Percentiles rank a stretch among this genome's conserved stretches.
phyloP scores from a whole-genome alignment of 2,113 vertebrate species.

The rabbit (Oryctolagus cuniculus) region DNA sequence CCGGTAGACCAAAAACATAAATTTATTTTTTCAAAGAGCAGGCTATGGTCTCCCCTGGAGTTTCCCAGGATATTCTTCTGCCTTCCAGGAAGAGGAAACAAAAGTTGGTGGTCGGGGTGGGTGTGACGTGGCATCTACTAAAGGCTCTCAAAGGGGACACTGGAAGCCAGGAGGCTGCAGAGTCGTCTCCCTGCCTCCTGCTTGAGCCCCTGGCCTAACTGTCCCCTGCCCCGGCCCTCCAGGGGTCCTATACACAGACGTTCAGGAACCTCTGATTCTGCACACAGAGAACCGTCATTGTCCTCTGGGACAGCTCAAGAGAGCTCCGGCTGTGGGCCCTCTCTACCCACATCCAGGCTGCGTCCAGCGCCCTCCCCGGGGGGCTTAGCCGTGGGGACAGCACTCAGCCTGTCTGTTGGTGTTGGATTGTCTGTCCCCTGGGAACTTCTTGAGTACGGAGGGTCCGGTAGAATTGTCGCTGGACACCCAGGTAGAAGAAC shows the following conservation, averaged over 20 bases:
- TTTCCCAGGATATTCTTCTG: neutral
- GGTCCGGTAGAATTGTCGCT: neutral
- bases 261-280: neutral
- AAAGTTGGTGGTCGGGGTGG: neutral
- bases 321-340: neutral
- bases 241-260: neutral
- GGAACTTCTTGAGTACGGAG: neutral
- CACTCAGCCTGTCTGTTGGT: neutral
- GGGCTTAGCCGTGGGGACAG: neutral
- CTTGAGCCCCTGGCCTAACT: neutral
- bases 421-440: neutral
- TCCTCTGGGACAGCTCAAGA: neutral
- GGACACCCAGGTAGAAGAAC: neutral
- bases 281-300: neutral
- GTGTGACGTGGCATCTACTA: neutral
- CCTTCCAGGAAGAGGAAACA: constrained; percentile 16
- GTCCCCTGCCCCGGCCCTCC: neutral
- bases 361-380: no score
- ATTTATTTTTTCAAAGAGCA: neutral
- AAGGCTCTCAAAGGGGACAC: neutral
- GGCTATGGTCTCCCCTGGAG: neutral
- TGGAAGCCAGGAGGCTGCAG: neutral
- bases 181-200: neutral
- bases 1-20: neutral
- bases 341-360: neutral